Evolutionary conservation across 1,140 invertebrate species (phyloP).

Genomic region (Planococcus citri): DNA sequence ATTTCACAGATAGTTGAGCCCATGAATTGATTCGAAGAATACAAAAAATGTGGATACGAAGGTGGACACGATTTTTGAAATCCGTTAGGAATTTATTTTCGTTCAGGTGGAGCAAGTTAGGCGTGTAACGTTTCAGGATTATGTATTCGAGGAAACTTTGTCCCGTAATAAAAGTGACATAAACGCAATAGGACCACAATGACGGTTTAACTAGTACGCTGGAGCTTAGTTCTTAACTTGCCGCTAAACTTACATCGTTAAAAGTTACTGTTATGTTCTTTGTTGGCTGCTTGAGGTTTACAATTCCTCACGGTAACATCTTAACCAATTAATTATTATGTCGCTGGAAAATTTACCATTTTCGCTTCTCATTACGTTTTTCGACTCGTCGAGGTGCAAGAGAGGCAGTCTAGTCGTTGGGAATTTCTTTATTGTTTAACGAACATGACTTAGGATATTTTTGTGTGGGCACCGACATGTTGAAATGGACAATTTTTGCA

Average conservation of each 20-base stretch:
- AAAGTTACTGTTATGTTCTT: slow-evolving; percentile 7
- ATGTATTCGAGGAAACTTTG: neutral
- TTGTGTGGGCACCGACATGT: neutral
- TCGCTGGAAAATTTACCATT: slow-evolving; percentile 2
- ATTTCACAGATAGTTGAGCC: too few relatives aligned
- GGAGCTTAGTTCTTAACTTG: neutral
- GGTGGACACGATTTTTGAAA: too few relatives aligned
- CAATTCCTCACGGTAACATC: slow-evolving; percentile 6
- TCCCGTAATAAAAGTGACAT: slow-evolving; percentile 2
- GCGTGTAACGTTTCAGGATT: neutral
- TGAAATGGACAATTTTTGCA: too few relatives aligned
- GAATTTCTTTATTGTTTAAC: slow-evolving; percentile 4
- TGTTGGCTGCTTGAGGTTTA: slow-evolving; percentile 1
- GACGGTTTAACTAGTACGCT: slow-evolving; percentile 6
- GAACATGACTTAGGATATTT: neutral
- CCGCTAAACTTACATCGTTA: slow-evolving; percentile 6
- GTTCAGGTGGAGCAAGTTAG: neutral
- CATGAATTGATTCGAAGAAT: too few relatives aligned
- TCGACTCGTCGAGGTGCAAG: neutral
- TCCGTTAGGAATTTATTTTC: too few relatives aligned
- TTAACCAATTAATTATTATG: slow-evolving; percentile 8
- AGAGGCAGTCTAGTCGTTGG: neutral
- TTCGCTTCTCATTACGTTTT: slow-evolving; percentile 6
- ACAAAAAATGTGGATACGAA: too few relatives aligned
- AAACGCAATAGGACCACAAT: slow-evolving; percentile 6